Percentiles rank a stretch among this genome's conserved stretches.
phyloP scores from a whole-genome alignment of 2,888 invertebrate genomes.

The Xanthostigma xanthostigma region DNA sequence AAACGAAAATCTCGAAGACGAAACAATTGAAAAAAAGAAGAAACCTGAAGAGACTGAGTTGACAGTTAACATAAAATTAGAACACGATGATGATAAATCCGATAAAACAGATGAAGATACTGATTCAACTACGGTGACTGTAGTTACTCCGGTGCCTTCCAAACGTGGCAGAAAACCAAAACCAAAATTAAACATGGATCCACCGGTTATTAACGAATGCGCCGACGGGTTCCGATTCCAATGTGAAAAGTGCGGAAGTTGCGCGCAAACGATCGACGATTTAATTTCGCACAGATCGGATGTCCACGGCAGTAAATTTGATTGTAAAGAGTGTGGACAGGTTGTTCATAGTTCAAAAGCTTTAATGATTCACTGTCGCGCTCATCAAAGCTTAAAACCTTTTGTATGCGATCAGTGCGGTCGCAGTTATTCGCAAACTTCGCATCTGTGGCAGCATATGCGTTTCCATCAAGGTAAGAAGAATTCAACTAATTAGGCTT shows the following conservation, averaged over 20 bases:
- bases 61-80: background rate
- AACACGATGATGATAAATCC: background rate
- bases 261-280: constrained; percentile 22
- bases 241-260: constrained; percentile 26
- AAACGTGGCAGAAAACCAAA: constrained; percentile 26
- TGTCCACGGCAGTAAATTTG: constrained; percentile 27
- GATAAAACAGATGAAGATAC: background rate
- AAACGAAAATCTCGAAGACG: background rate
- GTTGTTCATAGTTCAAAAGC: constrained; percentile 28
- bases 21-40: background rate
- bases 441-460: constrained; percentile 49
- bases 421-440: constrained; percentile 44
- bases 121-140: background rate
- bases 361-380: constrained; percentile 26
- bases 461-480: constrained; percentile 43
- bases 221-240: constrained; percentile 25
- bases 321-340: constrained; percentile 29
- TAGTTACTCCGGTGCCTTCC: constrained; percentile 10
- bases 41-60: background rate
- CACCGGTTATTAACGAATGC: constrained; percentile 9
- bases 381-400: constrained; percentile 30
- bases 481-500: background rate
- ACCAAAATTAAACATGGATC: constrained; percentile 3
- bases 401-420: constrained; percentile 46
- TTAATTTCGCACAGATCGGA: constrained; percentile 25